Evolutionary conservation across 2,888 invertebrate species (phyloP).

Genomic region (Zhuqinia jingwanae): DNA sequence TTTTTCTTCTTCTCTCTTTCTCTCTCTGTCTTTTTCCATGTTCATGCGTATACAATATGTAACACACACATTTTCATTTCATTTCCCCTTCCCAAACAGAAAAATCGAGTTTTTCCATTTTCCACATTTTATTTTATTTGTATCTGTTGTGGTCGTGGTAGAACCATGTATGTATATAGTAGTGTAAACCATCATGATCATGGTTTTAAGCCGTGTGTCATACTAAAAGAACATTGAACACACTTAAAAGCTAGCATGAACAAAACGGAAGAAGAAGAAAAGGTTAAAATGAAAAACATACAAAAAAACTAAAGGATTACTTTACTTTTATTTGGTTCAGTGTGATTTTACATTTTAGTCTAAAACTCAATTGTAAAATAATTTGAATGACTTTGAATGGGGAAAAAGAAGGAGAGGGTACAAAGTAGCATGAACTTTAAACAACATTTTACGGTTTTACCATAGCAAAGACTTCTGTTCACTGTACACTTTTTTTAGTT

Average conservation of each 20-base stretch:
- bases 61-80: neutral
- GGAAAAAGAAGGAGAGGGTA: too few relatives aligned
- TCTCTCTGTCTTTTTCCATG: too few relatives aligned
- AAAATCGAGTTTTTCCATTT: neutral
- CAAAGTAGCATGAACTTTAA: constrained; percentile 8
- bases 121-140: constrained; percentile 18
- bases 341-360: constrained; percentile 30
- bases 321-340: neutral
- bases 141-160: constrained; percentile 2
- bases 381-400: neutral
- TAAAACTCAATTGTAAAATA: constrained; percentile 22
- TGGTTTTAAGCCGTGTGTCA: too few relatives aligned
- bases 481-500: neutral
- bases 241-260: constrained; percentile 13
- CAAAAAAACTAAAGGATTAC: constrained; percentile 23
- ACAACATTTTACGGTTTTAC: neutral
- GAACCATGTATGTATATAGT: neutral
- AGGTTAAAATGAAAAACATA: neutral
- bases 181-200: neutral
- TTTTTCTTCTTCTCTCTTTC: too few relatives aligned
- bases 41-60: neutral
- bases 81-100: neutral
- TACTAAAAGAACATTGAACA: neutral
- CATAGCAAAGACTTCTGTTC: too few relatives aligned
- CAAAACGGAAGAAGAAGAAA: too few relatives aligned